Conservation (phyloP, 2,797 vertebrate genomes). For the Crenuchus spilurus region DNA sequence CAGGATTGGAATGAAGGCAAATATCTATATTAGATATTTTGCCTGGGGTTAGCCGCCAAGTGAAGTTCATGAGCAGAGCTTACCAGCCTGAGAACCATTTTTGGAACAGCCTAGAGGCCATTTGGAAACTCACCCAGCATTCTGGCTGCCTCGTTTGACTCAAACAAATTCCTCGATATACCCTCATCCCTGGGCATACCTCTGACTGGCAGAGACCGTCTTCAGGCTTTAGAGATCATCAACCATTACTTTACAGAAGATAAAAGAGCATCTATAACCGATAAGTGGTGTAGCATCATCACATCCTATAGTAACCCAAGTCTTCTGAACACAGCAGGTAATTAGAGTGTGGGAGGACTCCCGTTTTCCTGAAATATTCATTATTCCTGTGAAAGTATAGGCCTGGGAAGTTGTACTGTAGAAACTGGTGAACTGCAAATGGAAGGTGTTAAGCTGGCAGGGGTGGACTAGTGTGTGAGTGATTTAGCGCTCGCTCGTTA, state of each 20-base stretch:
- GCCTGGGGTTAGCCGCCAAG: slow-evolving; percentile 70
- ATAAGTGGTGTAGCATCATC: background rate
- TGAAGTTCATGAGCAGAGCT: slow-evolving; percentile 65
- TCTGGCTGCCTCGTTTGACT: background rate
- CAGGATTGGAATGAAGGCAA: slow-evolving; percentile 56
- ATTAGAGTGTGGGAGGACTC: slow-evolving; percentile 67
- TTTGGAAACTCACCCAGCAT: slow-evolving; percentile 57
- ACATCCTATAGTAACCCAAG: background rate
- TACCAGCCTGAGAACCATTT: slow-evolving; percentile 65
- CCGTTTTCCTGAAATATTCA: slow-evolving; percentile 72
- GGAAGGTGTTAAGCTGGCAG: slow-evolving; percentile 90
- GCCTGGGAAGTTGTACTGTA: slow-evolving; percentile 60
- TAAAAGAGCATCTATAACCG: background rate
- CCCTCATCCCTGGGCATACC: background rate
- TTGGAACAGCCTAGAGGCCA: slow-evolving; percentile 65
- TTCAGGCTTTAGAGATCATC: background rate
- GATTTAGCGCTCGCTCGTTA: slow-evolving; percentile 91
- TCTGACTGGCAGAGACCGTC: background rate
- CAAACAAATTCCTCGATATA: background rate
- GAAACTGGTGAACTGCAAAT: slow-evolving; percentile 77
- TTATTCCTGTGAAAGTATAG: slow-evolving; percentile 65
- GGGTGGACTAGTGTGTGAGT: slow-evolving; percentile 79
- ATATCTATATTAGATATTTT: slow-evolving; percentile 73
- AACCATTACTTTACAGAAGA: background rate
- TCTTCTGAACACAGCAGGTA: slow-evolving; percentile 45